phyloP scores from a whole-genome alignment of 2,797 vertebrate genomes.

The Bothrops alternatus region DNA sequence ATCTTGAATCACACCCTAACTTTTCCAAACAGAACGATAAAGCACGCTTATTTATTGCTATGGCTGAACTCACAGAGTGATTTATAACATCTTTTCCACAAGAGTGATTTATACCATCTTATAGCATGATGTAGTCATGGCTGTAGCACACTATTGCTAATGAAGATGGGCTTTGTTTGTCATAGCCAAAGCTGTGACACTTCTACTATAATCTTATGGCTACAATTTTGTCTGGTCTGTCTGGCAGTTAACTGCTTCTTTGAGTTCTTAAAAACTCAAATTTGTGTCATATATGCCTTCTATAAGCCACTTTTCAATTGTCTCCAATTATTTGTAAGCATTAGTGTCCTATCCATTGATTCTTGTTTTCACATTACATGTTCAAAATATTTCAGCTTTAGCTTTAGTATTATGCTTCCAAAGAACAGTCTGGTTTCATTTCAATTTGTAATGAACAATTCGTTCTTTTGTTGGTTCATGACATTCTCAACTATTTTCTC shows the following conservation, averaged over 20 bases:
- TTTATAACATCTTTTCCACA: not conserved
- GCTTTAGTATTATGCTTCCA: not conserved
- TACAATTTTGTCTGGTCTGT: not conserved
- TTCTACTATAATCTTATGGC: not conserved
- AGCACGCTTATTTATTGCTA: not conserved
- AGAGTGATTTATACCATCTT: not conserved
- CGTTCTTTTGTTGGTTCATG: not conserved
- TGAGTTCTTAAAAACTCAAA: not conserved
- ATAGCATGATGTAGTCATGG: not conserved
- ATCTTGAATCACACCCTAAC: not conserved
- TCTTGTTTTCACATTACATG: not conserved
- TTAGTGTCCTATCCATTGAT: not conserved
- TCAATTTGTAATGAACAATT: not conserved
- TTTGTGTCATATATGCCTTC: not conserved
- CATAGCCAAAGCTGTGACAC: not conserved
- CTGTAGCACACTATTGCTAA: not conserved
- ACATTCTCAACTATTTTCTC: not conserved
- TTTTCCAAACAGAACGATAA: not conserved
- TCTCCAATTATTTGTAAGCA: not conserved
- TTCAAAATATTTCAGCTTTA: not conserved
- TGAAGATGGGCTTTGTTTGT: not conserved
- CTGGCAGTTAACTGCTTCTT: not conserved
- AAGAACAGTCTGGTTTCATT: not conserved
- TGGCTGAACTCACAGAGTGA: not conserved
- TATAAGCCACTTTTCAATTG: not conserved